Base-by-base conservation (phyloP, 2,113 vertebrate genomes). In the Agapornis roseicollis region DNA sequence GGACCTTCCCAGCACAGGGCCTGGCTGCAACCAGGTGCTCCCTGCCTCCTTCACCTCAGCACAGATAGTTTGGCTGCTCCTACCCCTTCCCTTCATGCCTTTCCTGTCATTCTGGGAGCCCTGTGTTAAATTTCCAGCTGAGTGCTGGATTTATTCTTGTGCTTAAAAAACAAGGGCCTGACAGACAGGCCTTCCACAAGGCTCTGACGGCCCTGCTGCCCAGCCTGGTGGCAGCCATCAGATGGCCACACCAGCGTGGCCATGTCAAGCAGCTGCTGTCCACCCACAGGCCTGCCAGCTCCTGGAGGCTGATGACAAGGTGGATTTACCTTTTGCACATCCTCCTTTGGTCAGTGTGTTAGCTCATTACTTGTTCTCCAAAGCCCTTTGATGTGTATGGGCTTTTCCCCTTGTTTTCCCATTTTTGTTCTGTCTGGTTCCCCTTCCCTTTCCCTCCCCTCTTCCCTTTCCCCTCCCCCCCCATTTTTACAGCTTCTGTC, bases 1-100 rank as follows among this genome's bases (percentile, higher is more conserved):
- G 23, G n/a, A 4, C 33, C 4, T 11, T 50, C 41, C 7, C 3
- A 19, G 25, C 0, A 0, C 2, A 1, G 25, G 56, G 70, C 70
- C 83, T 1, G 11, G 53, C 63, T 2, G 23, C 1, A 7, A 2
- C 25, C 0, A 0, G 4, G 13, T 0, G 1, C 17, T 76, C 28
- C 15, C 16, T 2, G 31, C 17, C 31, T 50, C 41, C 14, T 29
- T 28, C 27, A 13, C 47, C 17, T 7, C 27, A 50, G 31, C 5
- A 0, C 4, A 2, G 16, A n/a, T 15, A 24, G 31, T 20, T 42
- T 1, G 4, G 31, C 63, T 9, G 11, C 35, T 8, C 55, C 41
- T 28, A 6, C 5, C 10, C 19, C 23, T 16, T 56, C 53, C 68
- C n/a, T 18, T 3, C 0, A 2, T 58, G 50, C 46, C 39, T 61